phyloP scores from a whole-genome alignment of 1,140 invertebrate genomes.

The Cyrtorhinus lividipennis region DNA sequence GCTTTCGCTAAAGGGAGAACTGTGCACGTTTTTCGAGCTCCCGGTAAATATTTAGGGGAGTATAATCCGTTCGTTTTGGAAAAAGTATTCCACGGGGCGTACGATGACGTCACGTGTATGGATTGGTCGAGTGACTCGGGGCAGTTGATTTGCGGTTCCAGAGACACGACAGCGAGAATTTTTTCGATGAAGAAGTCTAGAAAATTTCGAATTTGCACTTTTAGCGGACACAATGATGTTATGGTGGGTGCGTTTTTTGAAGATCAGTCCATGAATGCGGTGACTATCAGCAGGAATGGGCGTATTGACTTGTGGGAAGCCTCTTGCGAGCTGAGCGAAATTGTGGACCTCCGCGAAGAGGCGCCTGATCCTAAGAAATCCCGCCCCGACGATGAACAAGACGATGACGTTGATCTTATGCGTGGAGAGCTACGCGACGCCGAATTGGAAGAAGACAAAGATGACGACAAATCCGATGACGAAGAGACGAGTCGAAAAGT shows the following conservation, averaged over 20 bases:
- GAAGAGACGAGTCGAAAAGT: slow-evolving; percentile 21
- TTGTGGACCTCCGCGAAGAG: slow-evolving; percentile 35
- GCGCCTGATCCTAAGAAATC: slow-evolving; percentile 34
- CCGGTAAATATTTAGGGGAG: slow-evolving; percentile 58
- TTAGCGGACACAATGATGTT: slow-evolving; percentile 66
- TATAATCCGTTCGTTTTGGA: slow-evolving; percentile 82
- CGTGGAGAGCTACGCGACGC: slow-evolving; percentile 34
- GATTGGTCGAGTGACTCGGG: slow-evolving; percentile 85
- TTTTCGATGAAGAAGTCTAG: slow-evolving; percentile 55
- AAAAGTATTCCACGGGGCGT: slow-evolving; percentile 60
- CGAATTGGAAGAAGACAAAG: slow-evolving; percentile 29
- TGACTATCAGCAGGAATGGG: slow-evolving; percentile 48
- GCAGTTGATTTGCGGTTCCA: slow-evolving; percentile 67
- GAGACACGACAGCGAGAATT: slow-evolving; percentile 70
- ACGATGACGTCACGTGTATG: slow-evolving; percentile 67
- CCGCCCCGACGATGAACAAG: slow-evolving; percentile 34
- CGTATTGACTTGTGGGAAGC: slow-evolving; percentile 79
- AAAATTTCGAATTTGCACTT: slow-evolving; percentile 54
- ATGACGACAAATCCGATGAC: slow-evolving; percentile 20
- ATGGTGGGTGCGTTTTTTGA: slow-evolving; percentile 82
- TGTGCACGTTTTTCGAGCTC: slow-evolving; percentile 76
- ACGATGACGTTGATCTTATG: slow-evolving; percentile 41
- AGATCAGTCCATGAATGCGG: slow-evolving; percentile 63
- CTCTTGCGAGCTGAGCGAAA: slow-evolving; percentile 48
- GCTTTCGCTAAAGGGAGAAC: slow-evolving; percentile 73